Percentiles rank a stretch among this genome's conserved stretches.
Evolutionary conservation across 1,140 invertebrate species (phyloP).

Genomic region (Phortica variegata): DNA sequence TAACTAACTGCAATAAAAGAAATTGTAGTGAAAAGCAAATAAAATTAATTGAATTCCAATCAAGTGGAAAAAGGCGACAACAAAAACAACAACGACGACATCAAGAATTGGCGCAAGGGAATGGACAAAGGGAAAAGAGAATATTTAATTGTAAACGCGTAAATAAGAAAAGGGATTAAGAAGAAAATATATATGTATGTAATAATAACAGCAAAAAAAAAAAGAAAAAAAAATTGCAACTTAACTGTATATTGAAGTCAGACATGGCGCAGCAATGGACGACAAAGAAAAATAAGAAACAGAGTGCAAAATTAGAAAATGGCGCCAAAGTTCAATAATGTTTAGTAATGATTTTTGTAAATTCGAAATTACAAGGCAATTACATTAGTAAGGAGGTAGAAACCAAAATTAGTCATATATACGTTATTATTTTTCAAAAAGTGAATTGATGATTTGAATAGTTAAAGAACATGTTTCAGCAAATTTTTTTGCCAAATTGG

Average conservation of each 20-base stretch:
- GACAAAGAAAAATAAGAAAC: constrained; percentile 9
- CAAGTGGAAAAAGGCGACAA: constrained; percentile 46
- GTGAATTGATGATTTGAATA: too few species aligned
- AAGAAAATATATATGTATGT: constrained; percentile 7
- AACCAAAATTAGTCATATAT: too few species aligned
- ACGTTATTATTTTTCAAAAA: too few species aligned
- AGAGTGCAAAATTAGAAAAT: too few species aligned
- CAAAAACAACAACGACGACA: constrained; percentile 26
- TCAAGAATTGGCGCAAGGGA: constrained; percentile 2
- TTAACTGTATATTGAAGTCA: constrained; percentile 28
- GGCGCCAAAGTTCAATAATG: too few species aligned
- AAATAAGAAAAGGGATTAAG: too few species aligned
- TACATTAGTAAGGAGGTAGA: too few species aligned
- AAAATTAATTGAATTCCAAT: constrained; percentile 57
- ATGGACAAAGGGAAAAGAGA: constrained; percentile 13
- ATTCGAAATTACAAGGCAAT: too few species aligned
- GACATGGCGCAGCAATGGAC: constrained; percentile 2
- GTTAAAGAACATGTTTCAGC: too few species aligned
- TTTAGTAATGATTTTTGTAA: too few species aligned
- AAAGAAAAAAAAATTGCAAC: constrained; percentile 32
- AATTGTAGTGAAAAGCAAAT: constrained; percentile 55
- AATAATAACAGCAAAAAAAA: constrained; percentile 11
- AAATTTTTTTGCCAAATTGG: too few species aligned
- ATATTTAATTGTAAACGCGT: constrained; percentile 46
- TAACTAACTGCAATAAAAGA: too few species aligned